A percentile compares a stretch with the other conserved stretches of the same genome.
Evolutionary conservation across 2,888 invertebrate species (phyloP).

Genomic region (Torymus auratus): DNA sequence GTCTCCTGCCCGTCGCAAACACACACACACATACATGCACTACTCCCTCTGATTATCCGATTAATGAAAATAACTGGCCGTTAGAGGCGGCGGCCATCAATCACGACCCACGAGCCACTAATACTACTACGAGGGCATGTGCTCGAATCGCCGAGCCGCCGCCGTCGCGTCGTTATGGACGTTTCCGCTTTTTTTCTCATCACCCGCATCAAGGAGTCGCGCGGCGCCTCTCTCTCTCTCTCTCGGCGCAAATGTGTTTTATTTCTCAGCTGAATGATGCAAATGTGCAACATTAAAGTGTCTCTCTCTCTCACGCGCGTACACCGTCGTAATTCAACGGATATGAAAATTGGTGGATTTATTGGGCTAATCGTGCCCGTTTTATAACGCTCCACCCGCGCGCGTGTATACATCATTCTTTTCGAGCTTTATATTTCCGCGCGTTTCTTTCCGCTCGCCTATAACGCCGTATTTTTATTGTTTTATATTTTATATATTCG

Average conservation of each 20-base stretch:
- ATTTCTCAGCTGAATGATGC: conserved; percentile 6
- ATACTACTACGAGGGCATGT: no score
- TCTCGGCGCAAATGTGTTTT: conserved; percentile 1
- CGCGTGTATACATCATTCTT: no score
- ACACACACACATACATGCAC: no score
- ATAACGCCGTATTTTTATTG: no score
- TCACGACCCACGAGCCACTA: conserved; percentile 11
- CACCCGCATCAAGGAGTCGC: background rate
- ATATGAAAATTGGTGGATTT: conserved; percentile 26
- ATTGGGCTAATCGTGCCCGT: background rate
- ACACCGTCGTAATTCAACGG: background rate
- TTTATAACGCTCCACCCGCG: no score
- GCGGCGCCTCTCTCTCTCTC: background rate
- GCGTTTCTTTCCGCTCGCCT: no score
- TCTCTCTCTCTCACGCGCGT: background rate
- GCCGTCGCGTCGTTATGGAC: conserved; percentile 1
- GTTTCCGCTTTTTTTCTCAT: conserved; percentile 26
- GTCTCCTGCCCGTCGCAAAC: no score
- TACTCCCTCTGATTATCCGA: conserved; percentile 13
- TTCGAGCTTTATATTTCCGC: no score
- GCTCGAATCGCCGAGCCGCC: no score
- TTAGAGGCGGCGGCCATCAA: conserved; percentile 5
- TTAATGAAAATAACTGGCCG: conserved; percentile 22
- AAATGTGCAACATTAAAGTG: conserved; percentile 26
- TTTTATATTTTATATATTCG: no score